Percentiles rank a stretch among this genome's conserved stretches.
Conservation (phyloP, 2,888 invertebrate species). For the Limnephilus marmoratus region DNA sequence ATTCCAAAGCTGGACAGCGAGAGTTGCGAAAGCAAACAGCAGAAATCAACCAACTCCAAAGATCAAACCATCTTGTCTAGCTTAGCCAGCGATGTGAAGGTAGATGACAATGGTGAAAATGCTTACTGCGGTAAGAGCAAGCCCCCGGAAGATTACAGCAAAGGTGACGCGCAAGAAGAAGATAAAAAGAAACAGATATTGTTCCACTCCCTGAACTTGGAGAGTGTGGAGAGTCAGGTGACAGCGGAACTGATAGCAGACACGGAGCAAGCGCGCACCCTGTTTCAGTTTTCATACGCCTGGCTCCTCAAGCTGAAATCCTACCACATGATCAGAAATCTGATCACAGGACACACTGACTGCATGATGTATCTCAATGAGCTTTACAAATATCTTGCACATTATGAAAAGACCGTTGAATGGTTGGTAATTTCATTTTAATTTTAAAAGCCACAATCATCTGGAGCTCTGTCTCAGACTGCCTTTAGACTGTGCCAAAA, state of each 20-base stretch:
- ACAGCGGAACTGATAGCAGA: constrained; percentile 25
- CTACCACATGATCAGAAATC: constrained; percentile 44
- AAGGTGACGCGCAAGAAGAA: constrained; percentile 39
- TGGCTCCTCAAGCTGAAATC: constrained; percentile 39
- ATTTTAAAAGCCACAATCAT: background rate
- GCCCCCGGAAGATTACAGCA: constrained; percentile 10
- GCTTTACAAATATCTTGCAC: constrained; percentile 41
- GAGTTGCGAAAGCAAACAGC: background rate
- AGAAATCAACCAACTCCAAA: background rate
- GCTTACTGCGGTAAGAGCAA: background rate
- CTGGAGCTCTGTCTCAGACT: background rate
- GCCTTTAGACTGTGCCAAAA: too few species aligned
- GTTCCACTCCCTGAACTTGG: constrained; percentile 42
- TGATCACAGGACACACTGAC: constrained; percentile 32
- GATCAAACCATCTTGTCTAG: constrained; percentile 10
- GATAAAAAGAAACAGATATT: constrained; percentile 14
- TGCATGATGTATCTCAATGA: constrained; percentile 42
- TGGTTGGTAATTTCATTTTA: constrained; percentile 2
- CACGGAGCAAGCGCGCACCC: constrained; percentile 27
- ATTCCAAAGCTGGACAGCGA: background rate
- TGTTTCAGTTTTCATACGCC: constrained; percentile 39
- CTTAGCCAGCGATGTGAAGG: background rate
- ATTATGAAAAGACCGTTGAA: constrained; percentile 38
- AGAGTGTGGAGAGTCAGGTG: constrained; percentile 40
- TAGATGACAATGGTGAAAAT: background rate